Evolutionary conservation across 2,888 invertebrate species (phyloP).

Genomic region (Nowickia ferox): DNA sequence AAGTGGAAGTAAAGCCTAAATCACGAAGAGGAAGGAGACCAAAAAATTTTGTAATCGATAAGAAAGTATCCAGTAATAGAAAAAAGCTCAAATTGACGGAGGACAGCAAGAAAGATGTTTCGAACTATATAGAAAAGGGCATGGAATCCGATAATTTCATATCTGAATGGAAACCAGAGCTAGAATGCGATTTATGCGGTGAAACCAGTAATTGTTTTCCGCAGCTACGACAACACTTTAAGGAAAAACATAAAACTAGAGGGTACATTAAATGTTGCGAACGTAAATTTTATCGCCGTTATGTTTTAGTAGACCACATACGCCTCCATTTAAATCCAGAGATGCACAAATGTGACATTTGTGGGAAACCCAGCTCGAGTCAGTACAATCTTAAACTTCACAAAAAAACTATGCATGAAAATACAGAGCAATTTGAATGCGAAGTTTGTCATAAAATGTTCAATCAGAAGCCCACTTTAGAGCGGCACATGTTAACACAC

Average conservation of each 20-base stretch:
- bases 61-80: not conserved
- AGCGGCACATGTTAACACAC: slow-evolving; percentile 73
- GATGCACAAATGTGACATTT: slow-evolving; percentile 73
- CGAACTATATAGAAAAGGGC: slow-evolving; percentile 52
- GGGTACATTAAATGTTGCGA: slow-evolving; percentile 74
- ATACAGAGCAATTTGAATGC: slow-evolving; percentile 68
- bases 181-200: slow-evolving; percentile 73
- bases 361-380: slow-evolving; percentile 70
- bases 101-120: slow-evolving; percentile 4
- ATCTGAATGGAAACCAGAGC: slow-evolving; percentile 68
- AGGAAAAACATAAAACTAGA: slow-evolving; percentile 69
- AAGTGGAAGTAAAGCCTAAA: slow-evolving; percentile 26
- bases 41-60: not conserved
- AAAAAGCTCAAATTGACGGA: slow-evolving; percentile 24
- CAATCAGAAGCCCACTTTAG: slow-evolving; percentile 62
- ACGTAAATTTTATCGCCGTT: slow-evolving; percentile 73
- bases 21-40: slow-evolving; percentile 41
- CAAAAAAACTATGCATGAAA: slow-evolving; percentile 70
- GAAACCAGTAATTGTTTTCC: slow-evolving; percentile 66
- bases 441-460: slow-evolving; percentile 73
- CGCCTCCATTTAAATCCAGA: slow-evolving; percentile 74
- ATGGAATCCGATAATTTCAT: slow-evolving; percentile 73
- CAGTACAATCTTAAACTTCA: slow-evolving; percentile 70
- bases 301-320: slow-evolving; percentile 74
- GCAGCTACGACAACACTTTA: slow-evolving; percentile 71